These are phyloP conservation scores for Pseudomyrmex pallidus DNA, from an alignment of 1,140 invertebrate species.

Conservation along the genomic window DNA sequence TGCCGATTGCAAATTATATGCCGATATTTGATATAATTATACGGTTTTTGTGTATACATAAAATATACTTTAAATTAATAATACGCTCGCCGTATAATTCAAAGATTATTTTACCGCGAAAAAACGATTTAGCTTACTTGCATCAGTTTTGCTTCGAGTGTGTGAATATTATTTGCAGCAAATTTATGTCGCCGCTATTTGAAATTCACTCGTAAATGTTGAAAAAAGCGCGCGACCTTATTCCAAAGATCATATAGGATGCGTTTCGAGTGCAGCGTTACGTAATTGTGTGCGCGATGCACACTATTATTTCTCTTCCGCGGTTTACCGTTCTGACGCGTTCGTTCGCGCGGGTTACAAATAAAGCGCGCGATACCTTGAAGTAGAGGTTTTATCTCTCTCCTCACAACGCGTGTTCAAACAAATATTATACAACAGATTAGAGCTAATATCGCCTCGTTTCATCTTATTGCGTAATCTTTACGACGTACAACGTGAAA, in stretches of 20 bases:
- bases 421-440: constrained; percentile 59
- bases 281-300: too few relatives aligned
- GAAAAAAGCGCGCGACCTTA: constrained; percentile 38
- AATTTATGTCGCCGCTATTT: neutral
- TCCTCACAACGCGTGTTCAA: neutral
- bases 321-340: neutral
- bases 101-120: neutral
- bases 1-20: too few relatives aligned
- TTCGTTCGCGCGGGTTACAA: constrained; percentile 15
- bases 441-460: constrained; percentile 30
- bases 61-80: too few relatives aligned
- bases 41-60: too few relatives aligned
- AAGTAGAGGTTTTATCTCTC: too few relatives aligned
- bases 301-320: too few relatives aligned
- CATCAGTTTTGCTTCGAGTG: neutral
- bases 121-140: neutral
- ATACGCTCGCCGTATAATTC: neutral
- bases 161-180: neutral
- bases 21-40: too few relatives aligned
- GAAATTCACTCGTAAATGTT: constrained; percentile 18
- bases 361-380: neutral
- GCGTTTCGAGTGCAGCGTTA: neutral
- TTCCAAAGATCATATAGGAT: constrained; percentile 42
- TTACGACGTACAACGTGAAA: neutral
- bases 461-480: constrained; percentile 56